phyloP scores from a whole-genome alignment of 2,888 invertebrate species.

The Syrista parreyssii region DNA sequence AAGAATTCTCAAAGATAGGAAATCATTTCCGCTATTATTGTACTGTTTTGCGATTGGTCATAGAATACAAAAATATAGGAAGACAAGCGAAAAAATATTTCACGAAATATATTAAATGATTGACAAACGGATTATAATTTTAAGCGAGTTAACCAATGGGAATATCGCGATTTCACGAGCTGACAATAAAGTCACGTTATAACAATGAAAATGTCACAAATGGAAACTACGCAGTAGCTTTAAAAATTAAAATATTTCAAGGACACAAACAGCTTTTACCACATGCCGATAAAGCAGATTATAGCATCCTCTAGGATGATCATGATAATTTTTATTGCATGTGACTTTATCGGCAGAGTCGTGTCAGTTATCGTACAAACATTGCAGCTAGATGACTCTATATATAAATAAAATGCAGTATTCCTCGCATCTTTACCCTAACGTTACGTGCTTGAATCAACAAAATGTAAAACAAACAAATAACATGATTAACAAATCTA shows the following conservation, averaged over 20 bases:
- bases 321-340: background rate
- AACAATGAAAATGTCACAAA: background rate
- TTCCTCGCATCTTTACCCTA: background rate
- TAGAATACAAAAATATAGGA: background rate
- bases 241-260: background rate
- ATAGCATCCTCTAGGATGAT: background rate
- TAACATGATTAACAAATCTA: background rate
- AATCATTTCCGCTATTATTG: background rate
- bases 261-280: background rate
- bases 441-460: background rate
- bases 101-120: background rate
- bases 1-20: background rate
- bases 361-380: background rate
- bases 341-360: background rate
- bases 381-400: background rate
- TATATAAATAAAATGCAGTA: background rate
- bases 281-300: background rate
- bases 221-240: background rate
- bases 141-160: background rate
- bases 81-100: background rate
- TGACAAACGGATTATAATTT: background rate
- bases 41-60: background rate
- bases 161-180: background rate
- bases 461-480: background rate
- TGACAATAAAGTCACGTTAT: background rate